Evolutionary conservation across 1,140 invertebrate genomes (phyloP), one percentile per base, ranked within the genome.

Genomic region (Meteorus sp.): DNA sequence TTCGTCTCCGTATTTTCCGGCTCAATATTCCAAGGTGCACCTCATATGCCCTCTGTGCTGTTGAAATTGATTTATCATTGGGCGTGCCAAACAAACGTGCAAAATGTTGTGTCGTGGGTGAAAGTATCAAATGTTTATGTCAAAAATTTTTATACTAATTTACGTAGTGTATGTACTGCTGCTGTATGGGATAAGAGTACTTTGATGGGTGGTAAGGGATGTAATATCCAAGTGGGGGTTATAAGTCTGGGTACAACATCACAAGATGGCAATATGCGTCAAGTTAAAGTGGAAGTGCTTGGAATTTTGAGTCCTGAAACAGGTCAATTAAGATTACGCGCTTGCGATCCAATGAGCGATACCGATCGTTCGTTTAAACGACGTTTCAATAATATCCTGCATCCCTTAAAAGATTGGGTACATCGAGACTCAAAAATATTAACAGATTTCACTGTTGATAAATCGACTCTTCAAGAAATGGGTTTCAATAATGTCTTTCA

Each of bases 11-110:
- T 94, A 0, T 95, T 92, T 71, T 87, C 84, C 60, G 90, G 90
- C 17, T 95, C 92, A 0, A 85, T 95, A 31, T 95, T 94, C 66
- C 91, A 94, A 76, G 88, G 88, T 2, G 87, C 90, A 4, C 86
- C 88, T 2, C 89, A 93, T 74, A 86, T 88, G 0, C 92, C 92
- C 0, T 88, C 87, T 11, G 86, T 90, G 9, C 77, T 93, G 3
- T 71, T 94, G 0, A 94, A 94, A 70, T 78, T 94, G 0, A 88
- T 95, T 22, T 95, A 94, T 73, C 92, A 95, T 72, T 95, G 92
- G 92, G 84, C 89, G 0, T 94, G 91, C 70, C 92, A 94, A 68
- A 94, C 92, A 0, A 90, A 89, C 55, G 88, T 93, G 8, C 87
- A 89, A 66, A 95, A 94, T 71, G 90, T 94, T 8, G 84, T 91